Evolutionary conservation across 1,140 invertebrate genomes (phyloP).

Genomic region (Diorhabda elongata): DNA sequence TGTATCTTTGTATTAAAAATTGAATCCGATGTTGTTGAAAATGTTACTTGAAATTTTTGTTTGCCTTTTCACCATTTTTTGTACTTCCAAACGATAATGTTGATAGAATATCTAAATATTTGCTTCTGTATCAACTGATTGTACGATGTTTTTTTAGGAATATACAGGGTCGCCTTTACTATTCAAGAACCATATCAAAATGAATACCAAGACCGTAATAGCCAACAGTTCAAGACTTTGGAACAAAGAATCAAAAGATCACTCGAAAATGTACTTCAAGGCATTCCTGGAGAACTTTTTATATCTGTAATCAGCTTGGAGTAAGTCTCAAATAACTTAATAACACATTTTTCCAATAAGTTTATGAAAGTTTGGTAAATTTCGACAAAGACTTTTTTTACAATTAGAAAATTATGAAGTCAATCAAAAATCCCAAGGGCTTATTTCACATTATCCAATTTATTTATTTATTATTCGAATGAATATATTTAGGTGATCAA

Average conservation of each 20-base stretch:
- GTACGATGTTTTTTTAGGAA: slow-evolving; percentile 28
- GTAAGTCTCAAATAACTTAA: slow-evolving; percentile 34
- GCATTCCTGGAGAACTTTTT: slow-evolving; percentile 45
- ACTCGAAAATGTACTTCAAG: slow-evolving; percentile 46
- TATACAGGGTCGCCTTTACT: slow-evolving; percentile 48
- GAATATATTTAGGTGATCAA: no score
- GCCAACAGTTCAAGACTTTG: slow-evolving; percentile 44
- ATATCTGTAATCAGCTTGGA: slow-evolving; percentile 46
- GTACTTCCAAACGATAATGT: no score
- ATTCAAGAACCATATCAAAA: slow-evolving; percentile 45
- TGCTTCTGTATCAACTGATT: neutral
- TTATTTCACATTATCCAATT: no score
- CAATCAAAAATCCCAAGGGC: no score
- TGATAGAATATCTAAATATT: neutral
- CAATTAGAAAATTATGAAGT: no score
- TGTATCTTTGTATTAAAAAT: no score
- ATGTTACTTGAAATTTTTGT: no score
- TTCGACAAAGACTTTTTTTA: no score
- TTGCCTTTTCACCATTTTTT: neutral
- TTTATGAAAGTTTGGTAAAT: neutral
- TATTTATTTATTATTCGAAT: no score
- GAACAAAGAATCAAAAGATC: slow-evolving; percentile 40
- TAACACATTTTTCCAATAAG: neutral
- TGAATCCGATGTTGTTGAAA: no score
- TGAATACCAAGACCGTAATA: slow-evolving; percentile 44